phyloP scores from a whole-genome alignment of 2,888 invertebrate species.

The Cosmia trapezina region DNA sequence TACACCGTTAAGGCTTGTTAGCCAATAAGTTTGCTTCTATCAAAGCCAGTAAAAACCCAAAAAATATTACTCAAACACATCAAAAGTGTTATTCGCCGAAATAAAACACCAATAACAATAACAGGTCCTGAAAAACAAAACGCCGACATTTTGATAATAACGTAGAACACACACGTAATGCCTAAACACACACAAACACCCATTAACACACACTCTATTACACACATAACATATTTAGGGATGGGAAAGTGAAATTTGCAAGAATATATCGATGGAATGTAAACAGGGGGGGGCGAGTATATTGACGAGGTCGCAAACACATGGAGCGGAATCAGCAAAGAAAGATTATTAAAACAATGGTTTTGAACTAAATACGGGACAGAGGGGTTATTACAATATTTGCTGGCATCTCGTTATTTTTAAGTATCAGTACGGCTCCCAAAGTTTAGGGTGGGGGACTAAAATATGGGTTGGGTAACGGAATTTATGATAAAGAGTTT shows the following conservation, averaged over 20 bases:
- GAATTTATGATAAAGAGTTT: slow-evolving; percentile 68
- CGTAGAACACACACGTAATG: slow-evolving; percentile 73
- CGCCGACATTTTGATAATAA: slow-evolving; percentile 73
- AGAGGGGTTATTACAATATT: slow-evolving; percentile 88
- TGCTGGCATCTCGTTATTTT: slow-evolving; percentile 90
- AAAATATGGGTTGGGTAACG: slow-evolving; percentile 59
- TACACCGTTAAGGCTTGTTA: slow-evolving; percentile 2
- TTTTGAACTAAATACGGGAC: slow-evolving; percentile 76
- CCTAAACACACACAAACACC: slow-evolving; percentile 75
- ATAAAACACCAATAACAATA: slow-evolving; percentile 69
- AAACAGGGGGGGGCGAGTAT: slow-evolving; percentile 74
- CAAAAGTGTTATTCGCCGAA: slow-evolving; percentile 58
- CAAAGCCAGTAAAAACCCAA: slow-evolving; percentile 20
- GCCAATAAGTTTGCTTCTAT: background rate
- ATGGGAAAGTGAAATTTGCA: slow-evolving; percentile 78
- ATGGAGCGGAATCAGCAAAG: slow-evolving; percentile 79
- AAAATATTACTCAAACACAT: slow-evolving; percentile 61
- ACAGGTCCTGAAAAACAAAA: slow-evolving; percentile 72
- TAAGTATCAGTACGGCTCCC: slow-evolving; percentile 87
- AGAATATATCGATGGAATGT: slow-evolving; percentile 82
- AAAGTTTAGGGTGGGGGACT: slow-evolving; percentile 75
- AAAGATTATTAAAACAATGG: slow-evolving; percentile 83
- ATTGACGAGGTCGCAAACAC: slow-evolving; percentile 73
- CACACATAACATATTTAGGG: slow-evolving; percentile 81
- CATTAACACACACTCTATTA: slow-evolving; percentile 82